Conservation (phyloP, 2,888 invertebrate genomes). For the Deladenus siricidicola region DNA sequence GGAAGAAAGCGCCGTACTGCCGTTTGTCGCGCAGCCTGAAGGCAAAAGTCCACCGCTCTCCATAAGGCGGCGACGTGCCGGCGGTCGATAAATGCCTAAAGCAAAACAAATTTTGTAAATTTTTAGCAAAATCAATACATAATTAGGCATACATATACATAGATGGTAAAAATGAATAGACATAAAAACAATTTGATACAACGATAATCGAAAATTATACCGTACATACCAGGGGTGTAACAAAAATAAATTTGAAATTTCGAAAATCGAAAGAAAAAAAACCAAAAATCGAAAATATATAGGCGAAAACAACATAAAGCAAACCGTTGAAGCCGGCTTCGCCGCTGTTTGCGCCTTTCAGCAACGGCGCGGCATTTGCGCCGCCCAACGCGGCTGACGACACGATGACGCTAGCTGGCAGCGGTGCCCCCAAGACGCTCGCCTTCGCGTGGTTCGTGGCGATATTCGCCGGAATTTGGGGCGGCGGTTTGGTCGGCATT, state of each 20-base stretch:
- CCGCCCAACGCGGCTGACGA: background rate
- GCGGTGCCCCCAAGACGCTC: background rate
- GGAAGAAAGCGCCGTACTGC: background rate
- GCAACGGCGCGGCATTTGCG: conserved; percentile 7
- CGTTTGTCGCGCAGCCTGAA: background rate
- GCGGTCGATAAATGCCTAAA: conserved; percentile 19
- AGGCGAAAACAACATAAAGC: conserved; percentile 6
- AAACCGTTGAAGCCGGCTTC: background rate
- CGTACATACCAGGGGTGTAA: conserved; percentile 1
- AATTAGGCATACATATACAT: background rate
- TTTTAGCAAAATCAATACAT: background rate
- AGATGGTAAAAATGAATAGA: too few relatives aligned
- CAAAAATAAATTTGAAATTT: too few relatives aligned
- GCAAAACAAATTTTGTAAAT: background rate
- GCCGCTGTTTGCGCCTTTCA: conserved; percentile 2
- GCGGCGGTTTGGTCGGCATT: conserved; percentile 41
- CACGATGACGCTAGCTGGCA: background rate
- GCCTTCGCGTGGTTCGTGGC: background rate
- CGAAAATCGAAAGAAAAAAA: too few relatives aligned
- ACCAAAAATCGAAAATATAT: too few relatives aligned
- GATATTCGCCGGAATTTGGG: conserved; percentile 17
- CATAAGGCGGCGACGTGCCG: conserved; percentile 6
- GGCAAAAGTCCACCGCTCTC: background rate
- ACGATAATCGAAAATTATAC: too few relatives aligned
- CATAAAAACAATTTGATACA: too few relatives aligned